phyloP scores from a whole-genome alignment of 2,888 invertebrate species.

The Acanthosepion pharaonis region DNA sequence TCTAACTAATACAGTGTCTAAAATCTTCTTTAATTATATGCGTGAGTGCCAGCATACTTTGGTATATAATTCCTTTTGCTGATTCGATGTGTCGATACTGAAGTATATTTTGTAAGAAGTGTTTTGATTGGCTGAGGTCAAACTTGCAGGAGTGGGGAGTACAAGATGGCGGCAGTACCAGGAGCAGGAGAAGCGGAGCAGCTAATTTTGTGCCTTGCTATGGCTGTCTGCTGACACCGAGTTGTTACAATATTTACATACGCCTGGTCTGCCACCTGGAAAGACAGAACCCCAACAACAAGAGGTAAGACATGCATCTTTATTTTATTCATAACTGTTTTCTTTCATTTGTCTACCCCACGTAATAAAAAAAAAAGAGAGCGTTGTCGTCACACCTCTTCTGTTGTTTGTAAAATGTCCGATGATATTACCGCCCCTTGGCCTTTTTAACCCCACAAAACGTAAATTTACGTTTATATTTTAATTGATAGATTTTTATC shows the following conservation, averaged over 20 bases:
- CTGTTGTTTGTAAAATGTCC: not conserved
- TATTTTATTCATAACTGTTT: not conserved
- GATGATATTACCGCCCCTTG: not conserved
- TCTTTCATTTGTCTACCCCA: not conserved
- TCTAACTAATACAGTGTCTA: too few species aligned
- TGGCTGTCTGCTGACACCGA: slow-evolving; percentile 9
- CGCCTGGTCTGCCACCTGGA: not conserved
- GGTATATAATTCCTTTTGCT: too few species aligned
- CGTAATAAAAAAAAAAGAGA: not conserved
- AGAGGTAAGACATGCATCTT: not conserved
- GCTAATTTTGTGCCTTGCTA: not conserved
- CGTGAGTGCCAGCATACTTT: too few species aligned
- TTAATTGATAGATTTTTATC: not conserved
- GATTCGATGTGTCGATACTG: not conserved
- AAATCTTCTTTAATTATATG: too few species aligned
- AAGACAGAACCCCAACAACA: slow-evolving; percentile 16
- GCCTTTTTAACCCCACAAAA: not conserved
- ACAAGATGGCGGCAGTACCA: slow-evolving; percentile 8
- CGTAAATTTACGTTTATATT: not conserved
- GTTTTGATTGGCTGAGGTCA: not conserved
- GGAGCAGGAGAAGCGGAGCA: slow-evolving; percentile 12
- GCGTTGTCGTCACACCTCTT: not conserved
- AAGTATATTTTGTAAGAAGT: not conserved
- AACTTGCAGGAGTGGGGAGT: not conserved
- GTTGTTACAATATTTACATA: not conserved